These are phyloP conservation scores for Tichodroma muraria DNA, from an alignment of 2,113 vertebrate species.

Conservation along the genomic window DNA sequence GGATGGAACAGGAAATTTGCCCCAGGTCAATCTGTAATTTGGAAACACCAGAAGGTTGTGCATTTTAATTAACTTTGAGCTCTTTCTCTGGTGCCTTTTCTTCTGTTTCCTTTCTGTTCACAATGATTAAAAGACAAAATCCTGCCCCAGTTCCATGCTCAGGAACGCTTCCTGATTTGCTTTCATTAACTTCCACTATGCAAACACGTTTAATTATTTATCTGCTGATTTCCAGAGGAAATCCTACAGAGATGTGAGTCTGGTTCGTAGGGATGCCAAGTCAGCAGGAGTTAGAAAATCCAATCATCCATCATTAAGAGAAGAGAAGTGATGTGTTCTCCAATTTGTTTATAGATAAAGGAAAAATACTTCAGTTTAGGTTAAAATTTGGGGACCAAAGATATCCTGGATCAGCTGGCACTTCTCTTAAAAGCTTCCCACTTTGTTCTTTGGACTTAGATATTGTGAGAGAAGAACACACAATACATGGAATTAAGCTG, in stretches of 20 bases:
- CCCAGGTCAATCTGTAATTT: background rate
- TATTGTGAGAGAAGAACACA: background rate
- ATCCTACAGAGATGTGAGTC: background rate
- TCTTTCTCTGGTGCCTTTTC: background rate
- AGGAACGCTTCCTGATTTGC: background rate
- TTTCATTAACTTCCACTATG: constrained; percentile 15
- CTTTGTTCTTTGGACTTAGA: background rate
- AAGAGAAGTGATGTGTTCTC: background rate
- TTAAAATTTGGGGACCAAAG: background rate
- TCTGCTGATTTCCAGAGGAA: constrained; percentile 11
- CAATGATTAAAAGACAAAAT: constrained; percentile 20
- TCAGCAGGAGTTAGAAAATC: constrained; percentile 6
- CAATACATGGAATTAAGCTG: background rate
- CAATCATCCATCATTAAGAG: background rate
- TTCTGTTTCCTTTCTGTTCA: background rate
- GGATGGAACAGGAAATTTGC: background rate
- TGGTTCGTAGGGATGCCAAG: background rate
- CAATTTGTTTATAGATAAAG: background rate
- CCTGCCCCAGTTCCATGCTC: background rate
- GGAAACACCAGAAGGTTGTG: constrained; percentile 9
- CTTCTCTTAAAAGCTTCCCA: background rate
- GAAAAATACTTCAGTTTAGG: background rate
- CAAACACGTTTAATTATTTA: constrained; percentile 40
- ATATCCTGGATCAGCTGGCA: background rate
- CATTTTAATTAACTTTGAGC: constrained; percentile 29